Percentiles rank a stretch among this genome's conserved stretches.
Evolutionary conservation across 2,113 vertebrate species (phyloP).

Genomic region (Poeciliopsis occidentalis): DNA sequence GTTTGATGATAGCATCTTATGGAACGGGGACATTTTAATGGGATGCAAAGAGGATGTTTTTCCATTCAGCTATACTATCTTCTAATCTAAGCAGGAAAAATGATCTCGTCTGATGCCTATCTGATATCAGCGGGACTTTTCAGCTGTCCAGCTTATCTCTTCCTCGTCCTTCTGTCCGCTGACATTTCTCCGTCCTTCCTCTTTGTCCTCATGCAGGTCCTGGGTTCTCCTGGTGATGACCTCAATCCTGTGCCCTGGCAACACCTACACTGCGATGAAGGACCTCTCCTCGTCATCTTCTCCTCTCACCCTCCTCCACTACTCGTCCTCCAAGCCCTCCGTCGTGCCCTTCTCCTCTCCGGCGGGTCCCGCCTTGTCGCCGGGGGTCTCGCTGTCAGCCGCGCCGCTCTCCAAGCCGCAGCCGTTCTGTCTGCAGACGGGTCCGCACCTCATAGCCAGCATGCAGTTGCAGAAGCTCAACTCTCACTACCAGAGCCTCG

Average conservation of each 20-base stretch:
- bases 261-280: slow-evolving; percentile 73
- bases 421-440: slow-evolving; percentile 73
- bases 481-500: slow-evolving; percentile 82
- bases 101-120: background rate
- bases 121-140: background rate
- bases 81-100: background rate
- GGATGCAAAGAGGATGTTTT: background rate
- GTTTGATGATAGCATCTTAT: too few relatives aligned
- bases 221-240: slow-evolving; percentile 74
- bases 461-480: slow-evolving; percentile 88
- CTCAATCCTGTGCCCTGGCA: slow-evolving; percentile 67
- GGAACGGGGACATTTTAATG: too few relatives aligned
- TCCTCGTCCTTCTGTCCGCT: slow-evolving; percentile 17
- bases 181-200: background rate
- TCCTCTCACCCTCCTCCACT: slow-evolving; percentile 78
- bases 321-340: slow-evolving; percentile 71
- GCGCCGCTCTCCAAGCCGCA: slow-evolving; percentile 75
- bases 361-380: slow-evolving; percentile 52
- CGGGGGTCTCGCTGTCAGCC: slow-evolving; percentile 58
- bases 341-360: slow-evolving; percentile 67
- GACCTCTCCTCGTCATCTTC: slow-evolving; percentile 73
- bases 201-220: slow-evolving; percentile 33
- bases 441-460: slow-evolving; percentile 82
- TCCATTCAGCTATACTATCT: background rate
- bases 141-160: slow-evolving; percentile 1